A percentile compares a stretch with the other conserved stretches of the same genome.
These are phyloP conservation scores for Procambarus clarkii DNA, from an alignment of 1,140 invertebrate species.

Conservation along the genomic window DNA sequence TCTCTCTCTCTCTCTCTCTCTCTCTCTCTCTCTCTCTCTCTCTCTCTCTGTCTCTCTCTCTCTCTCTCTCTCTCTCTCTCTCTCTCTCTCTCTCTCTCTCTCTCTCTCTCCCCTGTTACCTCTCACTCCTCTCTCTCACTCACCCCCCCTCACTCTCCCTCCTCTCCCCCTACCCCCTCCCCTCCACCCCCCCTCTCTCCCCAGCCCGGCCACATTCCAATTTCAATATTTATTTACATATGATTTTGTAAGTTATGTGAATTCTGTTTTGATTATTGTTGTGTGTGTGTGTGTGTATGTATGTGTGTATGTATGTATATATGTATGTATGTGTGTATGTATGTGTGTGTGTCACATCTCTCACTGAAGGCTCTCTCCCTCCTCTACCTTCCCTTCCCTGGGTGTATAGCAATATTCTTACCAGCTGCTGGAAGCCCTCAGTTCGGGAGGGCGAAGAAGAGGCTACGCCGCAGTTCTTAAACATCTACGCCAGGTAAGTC, in stretches of 20 bases:
- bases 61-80: too few species aligned
- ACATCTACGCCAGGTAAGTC: constrained; percentile 30
- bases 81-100: too few species aligned
- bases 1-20: too few species aligned
- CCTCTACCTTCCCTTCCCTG: constrained; percentile 2
- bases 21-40: too few species aligned
- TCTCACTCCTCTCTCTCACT: not conserved
- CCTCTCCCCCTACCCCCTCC: not conserved
- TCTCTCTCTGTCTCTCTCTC: too few species aligned
- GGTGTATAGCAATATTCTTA: constrained; percentile 49
- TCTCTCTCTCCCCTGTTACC: not conserved
- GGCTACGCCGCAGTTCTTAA: not conserved
- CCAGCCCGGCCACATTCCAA: not conserved
- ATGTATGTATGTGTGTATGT: constrained; percentile 15
- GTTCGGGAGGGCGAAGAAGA: not conserved
- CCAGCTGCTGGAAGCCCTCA: constrained; percentile 41
- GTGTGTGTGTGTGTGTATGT: constrained; percentile 1
- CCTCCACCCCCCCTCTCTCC: not conserved
- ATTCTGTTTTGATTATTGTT: not conserved
- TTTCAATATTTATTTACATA: too few species aligned
- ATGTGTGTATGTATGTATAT: not conserved
- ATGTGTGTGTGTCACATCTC: not conserved
- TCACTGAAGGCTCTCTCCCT: constrained; percentile 6
- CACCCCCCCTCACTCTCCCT: too few species aligned
- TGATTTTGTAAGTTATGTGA: not conserved